These are phyloP conservation scores for Scleropages formosus DNA, from an alignment of 2,797 vertebrate genomes.

Conservation along the genomic window DNA sequence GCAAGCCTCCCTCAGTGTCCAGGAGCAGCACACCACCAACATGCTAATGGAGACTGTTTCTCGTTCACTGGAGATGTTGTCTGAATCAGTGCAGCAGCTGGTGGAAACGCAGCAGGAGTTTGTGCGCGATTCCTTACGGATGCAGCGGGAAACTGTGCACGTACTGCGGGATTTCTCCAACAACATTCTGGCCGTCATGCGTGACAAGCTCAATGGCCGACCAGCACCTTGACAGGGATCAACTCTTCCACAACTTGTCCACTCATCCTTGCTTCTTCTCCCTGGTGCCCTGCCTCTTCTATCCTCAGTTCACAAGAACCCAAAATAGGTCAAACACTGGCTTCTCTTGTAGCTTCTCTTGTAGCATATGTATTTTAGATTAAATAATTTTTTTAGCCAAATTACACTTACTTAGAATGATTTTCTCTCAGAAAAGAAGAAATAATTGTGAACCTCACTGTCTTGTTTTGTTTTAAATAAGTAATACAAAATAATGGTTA, in stretches of 20 bases:
- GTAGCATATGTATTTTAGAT: slow-evolving; percentile 20
- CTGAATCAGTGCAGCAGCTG: slow-evolving; percentile 67
- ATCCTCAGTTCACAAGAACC: neutral
- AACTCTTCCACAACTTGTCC: neutral
- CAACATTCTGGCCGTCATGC: slow-evolving; percentile 62
- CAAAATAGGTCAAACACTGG: too few species aligned
- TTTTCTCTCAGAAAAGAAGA: slow-evolving; percentile 1
- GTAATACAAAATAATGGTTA: neutral
- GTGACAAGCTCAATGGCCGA: slow-evolving; percentile 62
- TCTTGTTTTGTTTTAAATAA: slow-evolving; percentile 23
- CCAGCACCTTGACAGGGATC: slow-evolving; percentile 55
- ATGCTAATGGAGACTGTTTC: slow-evolving; percentile 65
- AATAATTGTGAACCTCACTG: slow-evolving; percentile 7
- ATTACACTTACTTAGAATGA: slow-evolving; percentile 25
- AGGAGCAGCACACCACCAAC: slow-evolving; percentile 69
- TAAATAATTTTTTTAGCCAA: slow-evolving; percentile 27
- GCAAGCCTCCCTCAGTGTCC: slow-evolving; percentile 63
- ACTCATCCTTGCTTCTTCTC: neutral
- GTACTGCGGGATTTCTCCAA: slow-evolving; percentile 69
- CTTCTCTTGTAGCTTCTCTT: slow-evolving; percentile 2
- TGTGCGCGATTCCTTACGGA: slow-evolving; percentile 65
- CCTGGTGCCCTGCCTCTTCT: neutral
- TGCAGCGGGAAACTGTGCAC: slow-evolving; percentile 70
- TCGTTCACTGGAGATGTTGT: slow-evolving; percentile 66
- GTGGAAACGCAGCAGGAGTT: slow-evolving; percentile 74